Evolutionary conservation across 2,797 vertebrate genomes (phyloP).

Genomic region (Tangara arthus): DNA sequence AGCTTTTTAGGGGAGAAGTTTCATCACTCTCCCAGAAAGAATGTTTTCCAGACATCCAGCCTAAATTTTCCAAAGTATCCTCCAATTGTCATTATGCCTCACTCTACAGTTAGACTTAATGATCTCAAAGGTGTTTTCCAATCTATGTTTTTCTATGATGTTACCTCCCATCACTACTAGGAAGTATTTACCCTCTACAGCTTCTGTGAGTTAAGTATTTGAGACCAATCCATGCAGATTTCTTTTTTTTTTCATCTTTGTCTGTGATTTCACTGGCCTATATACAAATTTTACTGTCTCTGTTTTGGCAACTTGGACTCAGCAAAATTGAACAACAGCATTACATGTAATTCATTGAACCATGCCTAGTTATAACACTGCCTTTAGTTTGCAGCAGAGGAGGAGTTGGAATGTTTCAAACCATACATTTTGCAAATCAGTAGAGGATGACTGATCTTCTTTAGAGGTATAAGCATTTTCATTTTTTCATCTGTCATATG

Average conservation of each 20-base stretch:
- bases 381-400: background rate
- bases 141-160: background rate
- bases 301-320: background rate
- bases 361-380: background rate
- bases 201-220: background rate
- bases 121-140: background rate
- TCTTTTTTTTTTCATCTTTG: background rate
- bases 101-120: background rate
- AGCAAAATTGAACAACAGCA: background rate
- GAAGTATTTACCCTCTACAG: background rate
- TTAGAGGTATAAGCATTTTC: background rate
- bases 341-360: background rate
- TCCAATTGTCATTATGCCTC: rapidly evolving
- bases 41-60: background rate
- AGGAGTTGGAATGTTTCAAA: background rate
- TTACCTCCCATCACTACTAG: background rate
- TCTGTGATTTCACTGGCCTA: background rate
- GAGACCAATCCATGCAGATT: background rate
- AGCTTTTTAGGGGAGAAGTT: background rate
- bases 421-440: background rate
- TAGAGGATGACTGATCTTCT: background rate
- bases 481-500: background rate
- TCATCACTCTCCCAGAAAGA: background rate
- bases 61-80: background rate
- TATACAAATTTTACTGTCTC: background rate